Evolutionary conservation across 2,888 invertebrate genomes (phyloP).

Genomic region (Cryptocheilus praepositus): DNA sequence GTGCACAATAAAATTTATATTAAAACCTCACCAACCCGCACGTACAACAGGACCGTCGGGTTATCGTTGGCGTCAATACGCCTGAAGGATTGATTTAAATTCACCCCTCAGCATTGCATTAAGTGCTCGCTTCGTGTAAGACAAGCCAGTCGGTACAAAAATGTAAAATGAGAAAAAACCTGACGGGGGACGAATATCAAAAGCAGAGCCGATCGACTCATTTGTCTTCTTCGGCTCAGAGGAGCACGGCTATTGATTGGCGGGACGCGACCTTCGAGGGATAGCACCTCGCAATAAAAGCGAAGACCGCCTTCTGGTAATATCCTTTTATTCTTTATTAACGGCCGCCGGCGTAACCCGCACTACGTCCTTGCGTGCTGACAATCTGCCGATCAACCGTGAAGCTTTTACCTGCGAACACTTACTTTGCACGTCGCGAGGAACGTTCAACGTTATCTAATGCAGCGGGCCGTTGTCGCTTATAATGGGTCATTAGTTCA

Average conservation of each 20-base stretch:
- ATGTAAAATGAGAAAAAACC: too few species aligned
- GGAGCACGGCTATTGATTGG: conserved; percentile 46
- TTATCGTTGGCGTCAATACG: too few species aligned
- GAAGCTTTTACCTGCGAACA: conserved; percentile 14
- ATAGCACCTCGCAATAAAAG: conserved; percentile 35
- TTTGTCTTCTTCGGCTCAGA: conserved; percentile 24
- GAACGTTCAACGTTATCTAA: background rate
- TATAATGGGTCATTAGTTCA: too few species aligned
- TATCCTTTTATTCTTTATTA: conserved; percentile 40
- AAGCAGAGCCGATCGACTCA: conserved; percentile 7
- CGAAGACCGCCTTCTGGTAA: conserved; percentile 13
- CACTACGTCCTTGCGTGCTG: conserved; percentile 28
- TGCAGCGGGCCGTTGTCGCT: too few species aligned
- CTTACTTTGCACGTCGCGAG: too few species aligned
- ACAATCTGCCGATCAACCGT: conserved; percentile 47
- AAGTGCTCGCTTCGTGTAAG: too few species aligned
- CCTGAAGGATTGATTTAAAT: too few species aligned
- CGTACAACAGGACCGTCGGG: too few species aligned
- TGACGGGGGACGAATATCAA: conserved; percentile 9
- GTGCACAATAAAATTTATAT: too few species aligned
- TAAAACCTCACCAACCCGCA: too few species aligned
- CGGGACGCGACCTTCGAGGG: conserved; percentile 38
- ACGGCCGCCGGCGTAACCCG: conserved; percentile 16
- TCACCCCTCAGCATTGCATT: too few species aligned
- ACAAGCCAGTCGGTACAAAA: too few species aligned